phyloP scores from a whole-genome alignment of 2,888 invertebrate genomes.

The Drosophila prostipennis region DNA sequence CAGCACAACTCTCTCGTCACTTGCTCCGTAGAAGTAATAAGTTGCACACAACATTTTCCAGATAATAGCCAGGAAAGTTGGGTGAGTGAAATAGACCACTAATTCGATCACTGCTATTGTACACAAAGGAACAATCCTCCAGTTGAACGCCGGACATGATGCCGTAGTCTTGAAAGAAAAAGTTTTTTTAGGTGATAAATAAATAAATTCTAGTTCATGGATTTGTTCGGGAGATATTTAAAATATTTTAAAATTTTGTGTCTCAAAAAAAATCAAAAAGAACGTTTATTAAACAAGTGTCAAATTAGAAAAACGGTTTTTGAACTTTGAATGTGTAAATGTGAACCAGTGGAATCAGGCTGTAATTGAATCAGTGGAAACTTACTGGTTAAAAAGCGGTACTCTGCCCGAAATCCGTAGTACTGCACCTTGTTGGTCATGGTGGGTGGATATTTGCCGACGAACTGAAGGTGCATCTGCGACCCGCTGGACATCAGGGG shows the following conservation, averaged over 20 bases:
- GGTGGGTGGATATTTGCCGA: slow-evolving; percentile 86
- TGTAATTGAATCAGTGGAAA: neutral
- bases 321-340: neutral
- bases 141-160: slow-evolving; percentile 92
- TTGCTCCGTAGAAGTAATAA: slow-evolving; percentile 94
- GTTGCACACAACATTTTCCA: slow-evolving; percentile 95
- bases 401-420: slow-evolving; percentile 94
- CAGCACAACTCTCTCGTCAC: slow-evolving; percentile 91
- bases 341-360: neutral
- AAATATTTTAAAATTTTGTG: too few relatives aligned
- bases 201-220: rapidly evolving
- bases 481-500: slow-evolving; percentile 97
- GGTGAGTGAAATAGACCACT: slow-evolving; percentile 93
- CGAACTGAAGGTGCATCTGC: slow-evolving; percentile 93
- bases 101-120: slow-evolving; percentile 91
- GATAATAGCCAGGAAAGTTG: slow-evolving; percentile 95
- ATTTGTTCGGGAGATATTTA: too few relatives aligned
- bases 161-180: slow-evolving; percentile 91
- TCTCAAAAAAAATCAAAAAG: too few relatives aligned
- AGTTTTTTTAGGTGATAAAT: neutral
- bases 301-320: too few relatives aligned
- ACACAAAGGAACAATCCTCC: slow-evolving; percentile 94
- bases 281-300: too few relatives aligned
- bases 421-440: slow-evolving; percentile 89
- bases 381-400: slow-evolving; percentile 95